These are phyloP conservation scores for Triops longicaudatus DNA, from an alignment of 1,140 invertebrate species.

Conservation along the genomic window DNA sequence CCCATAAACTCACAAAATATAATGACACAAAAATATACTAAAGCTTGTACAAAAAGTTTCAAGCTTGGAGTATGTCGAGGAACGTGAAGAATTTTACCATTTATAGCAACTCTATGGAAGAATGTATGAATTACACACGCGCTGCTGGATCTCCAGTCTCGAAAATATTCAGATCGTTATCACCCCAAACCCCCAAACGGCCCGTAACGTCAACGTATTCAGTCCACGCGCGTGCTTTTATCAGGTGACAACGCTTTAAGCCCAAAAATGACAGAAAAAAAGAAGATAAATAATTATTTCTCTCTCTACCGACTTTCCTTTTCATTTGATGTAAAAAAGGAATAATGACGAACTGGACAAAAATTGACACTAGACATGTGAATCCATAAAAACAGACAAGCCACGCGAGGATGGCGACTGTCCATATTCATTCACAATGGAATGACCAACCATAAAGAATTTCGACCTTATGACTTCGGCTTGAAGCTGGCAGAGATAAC, in stretches of 20 bases:
- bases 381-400: neutral
- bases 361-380: neutral
- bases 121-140: neutral
- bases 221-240: neutral
- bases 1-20: neutral
- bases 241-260: neutral
- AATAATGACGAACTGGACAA: no score
- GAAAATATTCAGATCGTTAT: constrained; percentile 8
- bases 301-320: no score
- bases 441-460: constrained; percentile 1
- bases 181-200: neutral
- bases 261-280: neutral
- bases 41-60: neutral
- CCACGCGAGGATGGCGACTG: neutral
- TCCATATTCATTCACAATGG: neutral
- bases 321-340: no score
- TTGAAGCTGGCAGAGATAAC: neutral
- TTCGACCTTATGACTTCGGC: neutral
- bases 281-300: no score
- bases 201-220: neutral
- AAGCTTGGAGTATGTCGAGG: neutral
- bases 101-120: neutral
- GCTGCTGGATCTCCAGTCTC: neutral
- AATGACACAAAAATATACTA: neutral
- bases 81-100: neutral